Conservation (phyloP, 2,113 vertebrate genomes). For the Corythornis cristatus region DNA sequence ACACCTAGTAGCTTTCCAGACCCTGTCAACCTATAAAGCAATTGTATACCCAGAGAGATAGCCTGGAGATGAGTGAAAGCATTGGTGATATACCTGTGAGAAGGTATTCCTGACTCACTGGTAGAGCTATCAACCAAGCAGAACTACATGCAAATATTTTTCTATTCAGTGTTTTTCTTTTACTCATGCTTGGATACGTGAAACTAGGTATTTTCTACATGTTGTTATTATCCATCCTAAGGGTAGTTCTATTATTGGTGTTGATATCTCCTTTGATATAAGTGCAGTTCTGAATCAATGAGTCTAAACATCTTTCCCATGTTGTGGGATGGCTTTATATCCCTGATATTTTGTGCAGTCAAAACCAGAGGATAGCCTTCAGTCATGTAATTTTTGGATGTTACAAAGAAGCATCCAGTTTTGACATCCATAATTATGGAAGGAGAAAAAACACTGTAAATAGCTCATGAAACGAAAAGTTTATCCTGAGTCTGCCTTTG, state of each 20-base stretch:
- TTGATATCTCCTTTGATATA: not conserved
- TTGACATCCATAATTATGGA: not conserved
- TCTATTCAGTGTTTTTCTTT: not conserved
- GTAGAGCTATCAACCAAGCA: not conserved
- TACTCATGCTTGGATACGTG: not conserved
- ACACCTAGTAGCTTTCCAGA: not conserved
- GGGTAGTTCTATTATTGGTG: not conserved
- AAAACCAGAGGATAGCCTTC: not conserved
- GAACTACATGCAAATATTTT: accelerated
- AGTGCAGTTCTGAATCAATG: not conserved
- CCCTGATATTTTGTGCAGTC: not conserved
- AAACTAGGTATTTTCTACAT: not conserved
- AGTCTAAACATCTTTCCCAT: not conserved
- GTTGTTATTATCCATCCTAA: not conserved
- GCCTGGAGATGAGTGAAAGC: not conserved
- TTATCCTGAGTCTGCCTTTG: not conserved
- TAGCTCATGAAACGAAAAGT: not conserved
- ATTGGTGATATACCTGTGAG: not conserved
- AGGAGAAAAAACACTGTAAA: not conserved
- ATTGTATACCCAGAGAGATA: not conserved
- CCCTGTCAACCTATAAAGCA: not conserved
- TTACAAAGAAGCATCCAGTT: not conserved
- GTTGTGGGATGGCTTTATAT: not conserved
- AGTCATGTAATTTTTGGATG: not conserved
- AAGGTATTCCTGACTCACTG: not conserved